phyloP scores from a whole-genome alignment of 2,797 vertebrate species.

The Epinephelus malabaricus region DNA sequence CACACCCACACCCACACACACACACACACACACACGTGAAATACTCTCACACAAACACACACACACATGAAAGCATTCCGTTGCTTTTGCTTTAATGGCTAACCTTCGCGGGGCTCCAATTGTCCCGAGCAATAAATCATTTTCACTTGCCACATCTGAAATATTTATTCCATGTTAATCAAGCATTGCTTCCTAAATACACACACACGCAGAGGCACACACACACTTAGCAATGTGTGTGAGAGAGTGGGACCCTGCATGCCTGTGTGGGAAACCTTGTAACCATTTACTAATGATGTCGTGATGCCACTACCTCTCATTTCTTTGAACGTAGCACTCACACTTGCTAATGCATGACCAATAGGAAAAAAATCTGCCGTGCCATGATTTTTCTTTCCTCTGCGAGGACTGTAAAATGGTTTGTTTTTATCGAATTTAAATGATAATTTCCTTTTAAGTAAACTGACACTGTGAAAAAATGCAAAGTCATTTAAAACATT shows the following conservation, averaged over 20 bases:
- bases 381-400: neutral
- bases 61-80: slow-evolving; percentile 30
- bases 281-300: slow-evolving; percentile 54
- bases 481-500: neutral
- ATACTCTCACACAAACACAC: slow-evolving; percentile 27
- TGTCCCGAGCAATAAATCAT: slow-evolving; percentile 77
- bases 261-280: slow-evolving; percentile 40
- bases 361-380: slow-evolving; percentile 1
- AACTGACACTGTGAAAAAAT: neutral
- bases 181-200: slow-evolving; percentile 48
- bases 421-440: neutral
- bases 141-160: slow-evolving; percentile 68
- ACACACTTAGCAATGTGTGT: slow-evolving; percentile 15
- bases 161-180: slow-evolving; percentile 79
- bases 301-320: slow-evolving; percentile 40
- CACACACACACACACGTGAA: slow-evolving; percentile 27
- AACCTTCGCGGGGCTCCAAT: slow-evolving; percentile 53
- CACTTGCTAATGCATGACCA: slow-evolving; percentile 31
- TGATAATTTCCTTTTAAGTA: neutral
- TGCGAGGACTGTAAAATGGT: neutral
- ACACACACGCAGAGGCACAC: slow-evolving; percentile 30
- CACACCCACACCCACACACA: slow-evolving; percentile 27
- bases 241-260: slow-evolving; percentile 30
- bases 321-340: slow-evolving; percentile 50
- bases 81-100: slow-evolving; percentile 56